phyloP scores from a whole-genome alignment of 2,113 vertebrate genomes.

The Forbesichthys agassizii region DNA sequence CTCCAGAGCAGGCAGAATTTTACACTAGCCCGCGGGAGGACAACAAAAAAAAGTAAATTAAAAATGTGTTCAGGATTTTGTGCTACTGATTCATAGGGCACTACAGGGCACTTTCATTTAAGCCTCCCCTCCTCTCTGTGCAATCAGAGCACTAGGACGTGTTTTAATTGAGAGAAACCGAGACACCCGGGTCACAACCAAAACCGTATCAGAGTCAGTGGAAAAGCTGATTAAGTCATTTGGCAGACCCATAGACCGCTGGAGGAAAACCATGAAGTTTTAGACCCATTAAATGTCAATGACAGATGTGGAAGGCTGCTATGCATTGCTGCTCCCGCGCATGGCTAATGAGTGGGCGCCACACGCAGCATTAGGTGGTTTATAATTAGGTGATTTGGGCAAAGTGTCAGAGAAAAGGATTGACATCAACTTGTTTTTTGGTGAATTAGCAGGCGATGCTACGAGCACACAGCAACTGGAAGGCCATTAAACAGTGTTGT shows the following conservation, averaged over 20 bases:
- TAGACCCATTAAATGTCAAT: slow-evolving; percentile 51
- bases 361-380: not conserved
- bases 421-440: not conserved
- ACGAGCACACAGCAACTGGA: not conserved
- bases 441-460: not conserved
- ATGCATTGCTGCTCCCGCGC: slow-evolving; percentile 8
- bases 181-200: not conserved
- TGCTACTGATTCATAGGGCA: slow-evolving; percentile 6
- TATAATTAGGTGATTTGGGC: slow-evolving; percentile 25
- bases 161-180: slow-evolving; percentile 40
- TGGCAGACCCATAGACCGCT: slow-evolving; percentile 15
- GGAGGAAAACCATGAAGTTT: slow-evolving; percentile 24
- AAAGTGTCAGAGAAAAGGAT: slow-evolving; percentile 7
- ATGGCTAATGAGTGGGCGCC: slow-evolving; percentile 17
- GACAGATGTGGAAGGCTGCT: slow-evolving; percentile 12
- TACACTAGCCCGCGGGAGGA: slow-evolving; percentile 22
- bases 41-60: not conserved
- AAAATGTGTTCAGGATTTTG: slow-evolving; percentile 1
- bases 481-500: slow-evolving; percentile 1
- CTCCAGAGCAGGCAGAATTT: slow-evolving; percentile 14
- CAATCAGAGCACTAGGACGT: slow-evolving; percentile 12
- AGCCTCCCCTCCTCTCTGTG: slow-evolving; percentile 18
- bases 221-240: slow-evolving; percentile 24
- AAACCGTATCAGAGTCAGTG: not conserved
- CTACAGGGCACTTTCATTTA: slow-evolving; percentile 3